Conservation (phyloP, 2,888 invertebrate species). For the Linnaemya tessellans region DNA sequence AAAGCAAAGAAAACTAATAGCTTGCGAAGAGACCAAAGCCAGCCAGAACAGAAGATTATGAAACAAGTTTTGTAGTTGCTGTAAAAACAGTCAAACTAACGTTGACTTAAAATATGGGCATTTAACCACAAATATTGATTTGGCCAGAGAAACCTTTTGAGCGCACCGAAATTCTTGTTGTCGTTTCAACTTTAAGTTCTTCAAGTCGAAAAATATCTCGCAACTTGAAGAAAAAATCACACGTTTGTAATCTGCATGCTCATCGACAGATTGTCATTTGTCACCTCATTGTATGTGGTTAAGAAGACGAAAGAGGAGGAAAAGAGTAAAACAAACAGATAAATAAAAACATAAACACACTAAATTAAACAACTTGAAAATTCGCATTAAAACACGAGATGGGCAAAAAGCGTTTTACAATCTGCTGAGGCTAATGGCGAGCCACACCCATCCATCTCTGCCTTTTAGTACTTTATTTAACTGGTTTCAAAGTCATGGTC, state of each 20-base stretch:
- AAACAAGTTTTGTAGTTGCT: conserved; percentile 5
- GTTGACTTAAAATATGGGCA: conserved; percentile 49
- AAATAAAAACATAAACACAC: not conserved
- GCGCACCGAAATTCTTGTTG: conserved; percentile 54
- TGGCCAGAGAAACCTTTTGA: conserved; percentile 59
- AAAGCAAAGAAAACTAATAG: not conserved
- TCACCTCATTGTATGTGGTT: conserved; percentile 62
- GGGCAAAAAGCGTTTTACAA: conserved; percentile 31
- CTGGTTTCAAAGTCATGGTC: conserved; percentile 66
- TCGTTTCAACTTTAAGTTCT: not conserved
- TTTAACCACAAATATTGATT: conserved; percentile 62
- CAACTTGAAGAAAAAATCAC: conserved; percentile 28
- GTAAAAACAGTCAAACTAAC: not conserved
- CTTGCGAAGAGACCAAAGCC: not conserved
- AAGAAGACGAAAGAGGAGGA: conserved; percentile 10
- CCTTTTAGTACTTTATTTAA: conserved; percentile 4
- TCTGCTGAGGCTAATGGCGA: conserved; percentile 26
- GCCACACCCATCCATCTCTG: conserved; percentile 53
- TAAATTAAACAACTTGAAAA: conserved; percentile 52
- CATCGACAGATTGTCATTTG: conserved; percentile 63
- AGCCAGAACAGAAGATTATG: not conserved
- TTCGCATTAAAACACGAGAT: conserved; percentile 44
- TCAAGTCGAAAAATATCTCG: not conserved
- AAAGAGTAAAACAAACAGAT: not conserved
- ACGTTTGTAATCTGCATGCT: conserved; percentile 56